phyloP scores from a whole-genome alignment of 2,888 invertebrate species.

The Tuta absoluta region DNA sequence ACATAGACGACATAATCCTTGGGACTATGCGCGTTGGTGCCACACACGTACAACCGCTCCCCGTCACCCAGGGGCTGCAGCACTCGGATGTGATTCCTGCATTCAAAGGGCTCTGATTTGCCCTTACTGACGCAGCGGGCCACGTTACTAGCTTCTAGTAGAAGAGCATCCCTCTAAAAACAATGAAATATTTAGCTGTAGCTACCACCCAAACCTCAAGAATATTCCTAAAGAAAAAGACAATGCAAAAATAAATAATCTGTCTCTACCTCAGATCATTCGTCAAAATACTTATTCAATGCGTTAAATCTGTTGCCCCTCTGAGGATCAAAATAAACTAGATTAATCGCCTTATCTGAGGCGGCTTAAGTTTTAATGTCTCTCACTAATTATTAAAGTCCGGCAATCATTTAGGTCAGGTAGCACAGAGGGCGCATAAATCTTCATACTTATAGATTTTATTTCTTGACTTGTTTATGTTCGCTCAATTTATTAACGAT shows the following conservation, averaged over 20 bases:
- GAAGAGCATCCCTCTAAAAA: slow-evolving; percentile 76
- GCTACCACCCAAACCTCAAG: no score
- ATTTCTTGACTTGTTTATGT: not conserved
- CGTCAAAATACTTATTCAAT: no score
- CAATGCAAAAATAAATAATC: no score
- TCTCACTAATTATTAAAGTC: not conserved
- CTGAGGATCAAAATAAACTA: not conserved
- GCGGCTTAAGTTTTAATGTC: not conserved
- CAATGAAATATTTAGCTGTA: not conserved
- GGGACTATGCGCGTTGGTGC: slow-evolving; percentile 84
- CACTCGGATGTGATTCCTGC: slow-evolving; percentile 83
- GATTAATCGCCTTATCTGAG: not conserved
- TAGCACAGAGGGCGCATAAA: not conserved
- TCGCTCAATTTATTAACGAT: slow-evolving; percentile 1
- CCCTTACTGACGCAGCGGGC: slow-evolving; percentile 83
- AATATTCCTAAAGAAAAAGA: no score
- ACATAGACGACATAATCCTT: slow-evolving; percentile 84
- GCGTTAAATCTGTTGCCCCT: not conserved
- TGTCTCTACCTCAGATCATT: no score
- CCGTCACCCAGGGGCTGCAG: slow-evolving; percentile 84
- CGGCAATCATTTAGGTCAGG: slow-evolving; percentile 1
- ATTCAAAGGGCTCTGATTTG: slow-evolving; percentile 84
- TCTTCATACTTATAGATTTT: not conserved
- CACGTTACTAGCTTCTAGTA: slow-evolving; percentile 82
- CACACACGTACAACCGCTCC: slow-evolving; percentile 82